Percentiles rank a stretch among this genome's conserved stretches.
These are phyloP conservation scores for Campopleginae sp. DNA, from an alignment of 2,888 invertebrate genomes.

Conservation along the genomic window DNA sequence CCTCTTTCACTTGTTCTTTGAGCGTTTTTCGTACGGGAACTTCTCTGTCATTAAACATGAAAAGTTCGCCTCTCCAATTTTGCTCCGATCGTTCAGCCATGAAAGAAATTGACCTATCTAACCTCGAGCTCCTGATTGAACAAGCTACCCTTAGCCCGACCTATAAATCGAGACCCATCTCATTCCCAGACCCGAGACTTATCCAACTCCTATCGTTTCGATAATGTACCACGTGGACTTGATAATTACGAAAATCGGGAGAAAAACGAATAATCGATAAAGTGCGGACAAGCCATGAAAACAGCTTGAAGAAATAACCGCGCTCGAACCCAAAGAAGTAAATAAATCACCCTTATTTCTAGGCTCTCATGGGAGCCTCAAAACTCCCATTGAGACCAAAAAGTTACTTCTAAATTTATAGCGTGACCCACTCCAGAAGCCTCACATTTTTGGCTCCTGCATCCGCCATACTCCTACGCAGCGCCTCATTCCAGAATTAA, in stretches of 20 bases:
- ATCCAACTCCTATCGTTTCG: slow-evolving; percentile 34
- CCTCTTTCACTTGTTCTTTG: slow-evolving; percentile 44
- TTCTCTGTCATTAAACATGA: slow-evolving; percentile 54
- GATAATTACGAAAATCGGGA: slow-evolving; percentile 27
- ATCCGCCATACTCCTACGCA: neutral
- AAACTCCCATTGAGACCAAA: neutral
- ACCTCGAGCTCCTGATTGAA: slow-evolving; percentile 38
- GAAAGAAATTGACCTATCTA: slow-evolving; percentile 53
- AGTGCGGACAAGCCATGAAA: slow-evolving; percentile 20
- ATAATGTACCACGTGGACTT: slow-evolving; percentile 43
- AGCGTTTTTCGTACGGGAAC: slow-evolving; percentile 27
- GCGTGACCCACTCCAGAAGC: neutral
- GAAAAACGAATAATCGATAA: slow-evolving; percentile 33
- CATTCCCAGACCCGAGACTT: slow-evolving; percentile 9
- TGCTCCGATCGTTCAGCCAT: slow-evolving; percentile 38
- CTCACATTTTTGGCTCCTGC: neutral
- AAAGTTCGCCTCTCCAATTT: slow-evolving; percentile 63
- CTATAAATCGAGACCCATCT: slow-evolving; percentile 35
- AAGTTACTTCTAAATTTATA: neutral
- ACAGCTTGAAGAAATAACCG: neutral
- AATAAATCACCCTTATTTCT: neutral
- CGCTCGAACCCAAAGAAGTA: neutral
- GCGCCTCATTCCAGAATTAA: neutral
- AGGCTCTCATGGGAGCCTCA: neutral
- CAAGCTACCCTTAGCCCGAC: slow-evolving; percentile 16